phyloP scores from a whole-genome alignment of 1,140 invertebrate genomes.

The Bombus breviceps region DNA sequence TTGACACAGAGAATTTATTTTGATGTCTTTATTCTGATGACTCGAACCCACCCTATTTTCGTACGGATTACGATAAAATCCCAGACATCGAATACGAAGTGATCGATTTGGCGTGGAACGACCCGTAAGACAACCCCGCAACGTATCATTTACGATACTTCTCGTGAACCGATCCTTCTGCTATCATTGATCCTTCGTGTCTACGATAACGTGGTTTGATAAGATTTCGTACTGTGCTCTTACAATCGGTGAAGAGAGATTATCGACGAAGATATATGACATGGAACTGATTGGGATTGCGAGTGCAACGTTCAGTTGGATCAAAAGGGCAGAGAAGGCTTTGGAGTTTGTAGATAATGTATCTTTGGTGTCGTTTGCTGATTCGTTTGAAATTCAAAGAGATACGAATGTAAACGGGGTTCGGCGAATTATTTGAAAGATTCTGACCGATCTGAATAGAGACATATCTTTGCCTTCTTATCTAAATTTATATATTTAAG shows the following conservation, averaged over 20 bases:
- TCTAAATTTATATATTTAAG: not conserved
- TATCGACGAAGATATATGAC: not conserved
- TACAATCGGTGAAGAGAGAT: conserved; percentile 4
- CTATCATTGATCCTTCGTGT: not conserved
- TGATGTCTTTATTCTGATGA: too few relatives aligned
- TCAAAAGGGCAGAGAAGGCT: not conserved
- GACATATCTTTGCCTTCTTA: not conserved
- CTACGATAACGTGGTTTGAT: not conserved
- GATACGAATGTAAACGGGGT: not conserved
- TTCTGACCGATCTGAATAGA: not conserved
- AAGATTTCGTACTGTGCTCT: not conserved
- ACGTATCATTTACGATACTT: not conserved
- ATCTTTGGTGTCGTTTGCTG: not conserved
- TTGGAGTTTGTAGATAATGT: not conserved
- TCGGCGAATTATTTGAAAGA: not conserved
- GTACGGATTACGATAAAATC: not conserved
- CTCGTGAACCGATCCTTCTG: not conserved
- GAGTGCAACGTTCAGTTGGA: not conserved
- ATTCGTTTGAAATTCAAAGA: not conserved
- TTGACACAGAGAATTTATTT: too few relatives aligned
- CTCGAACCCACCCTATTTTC: not conserved
- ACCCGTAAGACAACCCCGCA: not conserved
- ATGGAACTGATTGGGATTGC: not conserved
- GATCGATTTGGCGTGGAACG: not conserved
- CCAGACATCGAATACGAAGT: not conserved